Evolutionary conservation across 2,888 invertebrate genomes (phyloP).

Genomic region (Leptinotarsa haldemani): DNA sequence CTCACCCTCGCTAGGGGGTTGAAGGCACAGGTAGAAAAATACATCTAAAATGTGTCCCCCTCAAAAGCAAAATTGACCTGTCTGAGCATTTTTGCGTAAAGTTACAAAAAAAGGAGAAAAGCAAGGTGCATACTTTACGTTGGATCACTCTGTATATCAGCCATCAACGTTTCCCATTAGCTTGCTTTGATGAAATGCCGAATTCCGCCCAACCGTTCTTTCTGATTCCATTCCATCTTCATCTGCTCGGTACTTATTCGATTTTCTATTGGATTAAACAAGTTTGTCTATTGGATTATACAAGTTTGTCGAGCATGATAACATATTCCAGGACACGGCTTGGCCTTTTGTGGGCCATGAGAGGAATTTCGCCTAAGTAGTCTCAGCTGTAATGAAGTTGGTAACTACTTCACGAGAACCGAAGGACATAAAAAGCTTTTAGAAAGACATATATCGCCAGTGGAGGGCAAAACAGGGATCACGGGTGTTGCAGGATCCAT

Average conservation of each 20-base stretch:
- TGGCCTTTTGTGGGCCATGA: conserved; percentile 1
- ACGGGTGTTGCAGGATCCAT: background rate
- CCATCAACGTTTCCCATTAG: no score
- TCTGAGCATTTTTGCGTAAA: no score
- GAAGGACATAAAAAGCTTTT: background rate
- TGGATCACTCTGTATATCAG: no score
- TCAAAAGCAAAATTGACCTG: no score
- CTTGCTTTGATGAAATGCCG: background rate
- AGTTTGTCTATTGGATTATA: background rate
- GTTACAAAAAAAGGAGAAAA: no score
- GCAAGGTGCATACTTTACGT: no score
- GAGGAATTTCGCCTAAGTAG: conserved; percentile 1
- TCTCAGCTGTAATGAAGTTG: conserved; percentile 14
- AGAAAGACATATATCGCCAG: background rate
- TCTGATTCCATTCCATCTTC: background rate
- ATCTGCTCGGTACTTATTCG: background rate
- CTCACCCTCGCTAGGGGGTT: no score
- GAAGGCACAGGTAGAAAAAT: no score
- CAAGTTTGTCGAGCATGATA: background rate
- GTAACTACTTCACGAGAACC: background rate
- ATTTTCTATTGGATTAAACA: conserved; percentile 5
- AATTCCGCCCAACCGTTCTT: background rate
- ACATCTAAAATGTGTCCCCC: no score
- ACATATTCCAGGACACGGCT: background rate
- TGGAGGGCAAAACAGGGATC: background rate